Evolutionary conservation across 2,113 vertebrate genomes (phyloP), one percentile per base, ranked within the genome.

Genomic region (Petrocephalus zakoni): DNA sequence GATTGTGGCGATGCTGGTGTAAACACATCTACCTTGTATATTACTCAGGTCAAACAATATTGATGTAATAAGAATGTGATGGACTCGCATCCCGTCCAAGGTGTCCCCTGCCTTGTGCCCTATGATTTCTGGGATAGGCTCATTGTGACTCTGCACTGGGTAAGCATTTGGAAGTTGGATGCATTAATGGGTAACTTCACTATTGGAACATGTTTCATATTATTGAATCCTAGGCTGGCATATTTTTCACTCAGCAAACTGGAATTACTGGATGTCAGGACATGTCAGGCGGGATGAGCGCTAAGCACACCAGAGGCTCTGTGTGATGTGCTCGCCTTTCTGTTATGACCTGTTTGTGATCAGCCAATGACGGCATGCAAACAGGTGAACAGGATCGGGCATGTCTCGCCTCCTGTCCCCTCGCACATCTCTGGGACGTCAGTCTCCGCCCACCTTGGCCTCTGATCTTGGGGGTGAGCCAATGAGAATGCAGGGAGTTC

Each of bases 371-470:
- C 82, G 52, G 51, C 64, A 52, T 29, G 13, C 42, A 55, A 34
- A 55, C 87, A 88, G 49, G 29, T 78, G 34, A 10, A n/a, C 72
- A 78, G 17, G 72, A 37, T 78, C 15, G 0, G 72, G 34, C 72
- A 78, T 0, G 34, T 68, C 61, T 64, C 25, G 72, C 34, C 72
- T 42, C 72, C 17, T 78, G 72, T 78, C 72, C 34, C 61, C 34
- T 78, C 25, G 72, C 17, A 42, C 72, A 42, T 78, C 34, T 37
- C 72, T 42, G 29, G 72, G 72, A 78, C 6, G 5, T 37, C 29
- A 88, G 84, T 90, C 58, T 92, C 92, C 87, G 88, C 92, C 89
- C 92, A 90, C 88, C 90, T 92, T 68, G 61, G n/a, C 88, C 90
- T 75, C 83, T 90, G 89, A 91, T 49, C 49, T 29, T n/a, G 47